These are phyloP conservation scores for Pogona vitticeps DNA, from an alignment of 2,113 vertebrate genomes.

Conservation along the genomic window DNA sequence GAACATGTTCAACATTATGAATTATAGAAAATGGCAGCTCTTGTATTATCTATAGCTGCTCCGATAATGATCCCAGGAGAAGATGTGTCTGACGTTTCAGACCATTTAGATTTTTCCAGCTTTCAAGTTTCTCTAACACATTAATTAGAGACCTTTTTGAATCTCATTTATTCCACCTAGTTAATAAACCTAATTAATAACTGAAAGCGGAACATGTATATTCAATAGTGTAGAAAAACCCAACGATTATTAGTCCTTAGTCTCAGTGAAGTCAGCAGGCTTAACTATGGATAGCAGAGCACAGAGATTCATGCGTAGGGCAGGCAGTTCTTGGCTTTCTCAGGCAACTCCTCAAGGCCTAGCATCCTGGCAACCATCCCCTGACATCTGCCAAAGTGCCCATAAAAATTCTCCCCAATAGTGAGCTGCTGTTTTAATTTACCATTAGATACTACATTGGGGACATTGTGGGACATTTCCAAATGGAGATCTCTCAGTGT, in stretches of 20 bases:
- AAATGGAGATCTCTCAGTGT: neutral
- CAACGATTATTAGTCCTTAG: neutral
- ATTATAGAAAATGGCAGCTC: neutral
- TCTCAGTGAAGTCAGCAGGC: neutral
- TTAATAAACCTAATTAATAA: neutral
- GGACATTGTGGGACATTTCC: neutral
- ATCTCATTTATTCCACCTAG: slow-evolving; percentile 9
- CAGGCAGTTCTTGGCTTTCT: neutral
- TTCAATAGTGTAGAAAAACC: neutral
- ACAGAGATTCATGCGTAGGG: neutral
- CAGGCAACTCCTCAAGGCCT: neutral
- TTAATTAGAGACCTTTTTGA: slow-evolving; percentile 24
- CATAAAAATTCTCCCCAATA: neutral
- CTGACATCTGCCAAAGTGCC: neutral
- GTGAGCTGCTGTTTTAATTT: neutral
- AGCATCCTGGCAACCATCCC: too few relatives aligned
- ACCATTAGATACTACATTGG: neutral
- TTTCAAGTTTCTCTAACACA: neutral
- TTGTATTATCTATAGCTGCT: neutral
- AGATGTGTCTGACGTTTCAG: slow-evolving; percentile 14
- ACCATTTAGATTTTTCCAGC: slow-evolving; percentile 22
- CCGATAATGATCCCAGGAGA: neutral
- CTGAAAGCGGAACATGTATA: slow-evolving; percentile 12
- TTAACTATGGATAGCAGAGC: neutral
- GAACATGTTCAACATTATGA: neutral